Evolutionary conservation across 1,140 invertebrate genomes (phyloP).

Genomic region (Chionoecetes opilio): DNA sequence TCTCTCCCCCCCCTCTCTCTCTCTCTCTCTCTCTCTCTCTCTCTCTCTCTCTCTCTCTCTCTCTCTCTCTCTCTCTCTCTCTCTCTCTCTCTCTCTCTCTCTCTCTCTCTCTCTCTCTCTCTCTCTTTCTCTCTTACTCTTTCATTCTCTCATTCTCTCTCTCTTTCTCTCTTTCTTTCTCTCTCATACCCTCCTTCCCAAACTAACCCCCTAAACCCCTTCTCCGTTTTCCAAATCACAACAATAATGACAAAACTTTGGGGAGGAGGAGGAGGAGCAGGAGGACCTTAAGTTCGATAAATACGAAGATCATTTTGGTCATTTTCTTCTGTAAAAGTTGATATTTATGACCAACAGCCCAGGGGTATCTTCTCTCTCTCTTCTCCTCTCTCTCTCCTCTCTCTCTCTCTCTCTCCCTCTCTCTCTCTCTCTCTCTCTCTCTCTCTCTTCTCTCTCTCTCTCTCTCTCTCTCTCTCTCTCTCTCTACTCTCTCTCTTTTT

Average conservation of each 20-base stretch:
- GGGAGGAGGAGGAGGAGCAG: not conserved
- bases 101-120: slow-evolving; percentile 27
- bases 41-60: not conserved
- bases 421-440: not conserved
- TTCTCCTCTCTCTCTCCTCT: not conserved
- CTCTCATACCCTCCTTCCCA: not conserved
- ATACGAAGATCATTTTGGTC: not conserved
- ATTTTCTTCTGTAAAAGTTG: not conserved
- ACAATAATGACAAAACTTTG: not conserved
- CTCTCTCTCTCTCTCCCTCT: not conserved
- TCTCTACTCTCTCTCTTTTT: too few species aligned
- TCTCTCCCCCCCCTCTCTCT: not conserved
- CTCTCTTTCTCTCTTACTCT: not conserved
- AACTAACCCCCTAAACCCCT: not conserved
- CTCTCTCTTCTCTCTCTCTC: not conserved
- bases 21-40: slow-evolving; percentile 31
- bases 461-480: not conserved
- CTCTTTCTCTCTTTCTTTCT: too few species aligned
- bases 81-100: slow-evolving; percentile 27
- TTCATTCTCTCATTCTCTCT: too few species aligned
- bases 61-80: not conserved
- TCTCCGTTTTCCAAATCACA: not conserved
- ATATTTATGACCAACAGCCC: not conserved
- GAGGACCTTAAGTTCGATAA: not conserved
- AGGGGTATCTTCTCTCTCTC: not conserved